A percentile compares a stretch with the other conserved stretches of the same genome.
Evolutionary conservation across 2,888 invertebrate species (phyloP).

Genomic region (Drosophila neonasuta): DNA sequence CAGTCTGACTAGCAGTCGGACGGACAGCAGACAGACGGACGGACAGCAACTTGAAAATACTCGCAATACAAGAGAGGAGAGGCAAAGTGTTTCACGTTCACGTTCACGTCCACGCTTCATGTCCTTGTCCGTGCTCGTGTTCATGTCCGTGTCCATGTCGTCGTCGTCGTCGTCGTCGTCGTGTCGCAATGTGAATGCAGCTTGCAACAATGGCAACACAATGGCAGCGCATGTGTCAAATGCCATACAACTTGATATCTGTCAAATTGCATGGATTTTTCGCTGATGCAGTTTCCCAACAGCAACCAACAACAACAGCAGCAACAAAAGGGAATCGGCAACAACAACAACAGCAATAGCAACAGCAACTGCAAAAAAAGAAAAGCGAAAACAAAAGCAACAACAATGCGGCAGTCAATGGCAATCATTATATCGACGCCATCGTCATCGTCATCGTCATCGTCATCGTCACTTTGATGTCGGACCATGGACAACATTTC

Average conservation of each 20-base stretch:
- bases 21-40: constrained; percentile 7
- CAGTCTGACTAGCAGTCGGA: background rate
- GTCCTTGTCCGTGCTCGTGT: background rate
- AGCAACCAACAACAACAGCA: background rate
- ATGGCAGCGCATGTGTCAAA: constrained; percentile 51
- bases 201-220: constrained; percentile 46
- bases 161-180: background rate
- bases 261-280: constrained; percentile 60
- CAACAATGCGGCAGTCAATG: constrained; percentile 40
- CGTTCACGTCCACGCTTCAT: background rate
- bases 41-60: constrained; percentile 29
- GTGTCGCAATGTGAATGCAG: constrained; percentile 13
- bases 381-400: constrained; percentile 9
- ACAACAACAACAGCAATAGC: background rate
- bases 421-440: constrained; percentile 50
- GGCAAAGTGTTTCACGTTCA: constrained; percentile 15
- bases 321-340: constrained; percentile 11
- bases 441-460: constrained; percentile 7
- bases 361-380: too few species aligned
- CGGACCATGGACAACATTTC: constrained; percentile 6
- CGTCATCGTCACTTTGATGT: constrained; percentile 30
- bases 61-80: constrained; percentile 7
- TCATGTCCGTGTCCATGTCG: constrained; percentile 19
- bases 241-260: constrained; percentile 63
- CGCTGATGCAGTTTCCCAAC: constrained; percentile 30